These are phyloP conservation scores for Electrona antarctica DNA, from an alignment of 2,113 vertebrate species.

Conservation along the genomic window DNA sequence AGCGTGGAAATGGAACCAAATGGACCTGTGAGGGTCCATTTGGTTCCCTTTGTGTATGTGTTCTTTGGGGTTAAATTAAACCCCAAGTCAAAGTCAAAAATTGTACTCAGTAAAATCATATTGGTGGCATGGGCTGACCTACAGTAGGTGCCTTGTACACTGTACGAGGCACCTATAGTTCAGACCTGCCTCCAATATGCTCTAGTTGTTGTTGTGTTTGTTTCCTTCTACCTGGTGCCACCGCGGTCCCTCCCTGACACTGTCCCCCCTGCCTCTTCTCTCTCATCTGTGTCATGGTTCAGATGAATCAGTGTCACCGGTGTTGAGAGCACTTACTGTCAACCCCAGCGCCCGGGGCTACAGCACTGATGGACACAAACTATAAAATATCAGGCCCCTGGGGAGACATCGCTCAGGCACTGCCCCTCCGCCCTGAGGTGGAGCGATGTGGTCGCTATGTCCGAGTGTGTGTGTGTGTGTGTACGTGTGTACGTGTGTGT, in stretches of 20 bases:
- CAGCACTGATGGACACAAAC: conserved; percentile 85
- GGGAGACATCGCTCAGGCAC: conserved; percentile 82
- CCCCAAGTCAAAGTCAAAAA: too few relatives aligned
- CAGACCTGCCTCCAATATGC: neutral
- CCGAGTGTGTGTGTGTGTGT: conserved; percentile 36
- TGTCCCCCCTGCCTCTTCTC: conserved; percentile 28
- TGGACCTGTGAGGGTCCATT: too few relatives aligned
- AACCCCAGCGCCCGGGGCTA: conserved; percentile 81
- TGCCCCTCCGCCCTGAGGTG: conserved; percentile 75
- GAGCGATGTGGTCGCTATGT: conserved; percentile 58
- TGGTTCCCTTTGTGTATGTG: neutral
- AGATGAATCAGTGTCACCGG: conserved; percentile 85
- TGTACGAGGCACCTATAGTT: too few relatives aligned
- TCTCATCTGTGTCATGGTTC: conserved; percentile 80
- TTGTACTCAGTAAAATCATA: too few relatives aligned
- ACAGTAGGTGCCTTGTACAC: conserved; percentile 1
- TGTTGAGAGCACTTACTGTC: conserved; percentile 87
- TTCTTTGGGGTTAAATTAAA: neutral
- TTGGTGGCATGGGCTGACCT: too few relatives aligned
- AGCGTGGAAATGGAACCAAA: too few relatives aligned
- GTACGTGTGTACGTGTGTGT: too few relatives aligned
- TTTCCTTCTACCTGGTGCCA: conserved; percentile 22
- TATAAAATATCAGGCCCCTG: conserved; percentile 86
- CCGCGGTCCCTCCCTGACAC: conserved; percentile 2
- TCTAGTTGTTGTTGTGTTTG: conserved; percentile 36